phyloP scores from a whole-genome alignment of 2,113 vertebrate species.

The Pelobates fuscus region DNA sequence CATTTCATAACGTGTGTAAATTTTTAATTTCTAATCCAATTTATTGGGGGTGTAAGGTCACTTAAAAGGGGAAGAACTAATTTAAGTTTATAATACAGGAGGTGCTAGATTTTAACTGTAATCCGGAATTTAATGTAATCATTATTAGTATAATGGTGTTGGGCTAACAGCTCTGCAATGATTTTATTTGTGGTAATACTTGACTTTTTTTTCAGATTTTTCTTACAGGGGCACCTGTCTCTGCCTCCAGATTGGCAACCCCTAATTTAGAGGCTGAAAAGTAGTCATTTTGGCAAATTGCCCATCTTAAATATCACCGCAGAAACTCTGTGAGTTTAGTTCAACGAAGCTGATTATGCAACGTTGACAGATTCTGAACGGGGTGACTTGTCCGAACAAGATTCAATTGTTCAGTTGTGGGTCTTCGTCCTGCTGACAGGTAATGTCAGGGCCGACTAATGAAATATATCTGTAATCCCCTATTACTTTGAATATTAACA shows the following conservation, averaged over 20 bases:
- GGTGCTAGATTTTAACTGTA: too few species aligned
- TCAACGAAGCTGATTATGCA: conserved; percentile 67
- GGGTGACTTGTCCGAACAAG: conserved; percentile 65
- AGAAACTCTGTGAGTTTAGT: conserved; percentile 56
- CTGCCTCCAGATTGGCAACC: conserved; percentile 22
- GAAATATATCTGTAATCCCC: conserved; percentile 58
- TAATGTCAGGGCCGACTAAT: conserved; percentile 62
- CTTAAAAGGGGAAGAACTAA: too few species aligned
- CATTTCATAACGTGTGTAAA: too few species aligned
- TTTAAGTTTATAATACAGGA: too few species aligned
- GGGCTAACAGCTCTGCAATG: too few species aligned
- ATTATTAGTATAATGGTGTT: too few species aligned
- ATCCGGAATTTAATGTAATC: too few species aligned
- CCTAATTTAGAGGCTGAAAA: conserved; percentile 25
- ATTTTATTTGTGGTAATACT: neutral
- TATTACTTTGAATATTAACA: conserved; percentile 57
- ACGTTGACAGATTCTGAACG: conserved; percentile 62
- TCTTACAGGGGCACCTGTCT: conserved; percentile 25
- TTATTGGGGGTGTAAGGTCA: too few species aligned
- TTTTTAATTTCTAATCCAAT: too few species aligned
- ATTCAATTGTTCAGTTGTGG: conserved; percentile 64
- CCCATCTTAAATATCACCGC: conserved; percentile 46
- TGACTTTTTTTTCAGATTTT: neutral
- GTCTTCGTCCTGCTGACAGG: conserved; percentile 63
- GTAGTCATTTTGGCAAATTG: conserved; percentile 28